Evolutionary conservation across 2,113 vertebrate genomes (phyloP), one percentile per base, ranked within the genome.

Genomic region (Scytalopus superciliaris): DNA sequence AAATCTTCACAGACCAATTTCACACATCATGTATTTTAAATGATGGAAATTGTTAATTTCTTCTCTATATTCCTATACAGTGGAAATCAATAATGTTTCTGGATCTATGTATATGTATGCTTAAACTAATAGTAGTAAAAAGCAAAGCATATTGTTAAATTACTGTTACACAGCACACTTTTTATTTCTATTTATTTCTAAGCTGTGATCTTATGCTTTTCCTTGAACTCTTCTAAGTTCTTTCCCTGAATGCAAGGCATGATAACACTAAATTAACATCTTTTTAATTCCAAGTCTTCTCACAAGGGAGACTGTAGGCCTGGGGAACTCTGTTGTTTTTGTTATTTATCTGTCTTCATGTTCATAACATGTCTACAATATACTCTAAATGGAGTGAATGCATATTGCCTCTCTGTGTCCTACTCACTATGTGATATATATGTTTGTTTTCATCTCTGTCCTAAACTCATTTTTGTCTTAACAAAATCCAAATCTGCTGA

Each of bases 131-230:
- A 60, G 19, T 12, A 75, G 14, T 52, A 45, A 74, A 92, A 84
- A 55, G 19, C 14, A 70, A 92, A 88, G 2, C 4, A n/a, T 42
- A 31, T 45, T 75, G 13, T 42, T 33, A 77, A 69, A 69, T 68
- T 0, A 45, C 55, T 55, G 33, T 49, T 57, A 57, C 47, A 57
- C 6, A 50, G 8, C 14, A 47, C 28, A 23, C 2, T 45, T 90
- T 83, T 74, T 49, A 77, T 77, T 96, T 80, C 39, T 74, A 92
- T n/a, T n/a, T n/a, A n/a, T n/a, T n/a, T n/a, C n/a, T n/a, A n/a
- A 67, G 12, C 3, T 73, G 49, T 33, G 37, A 3, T 79, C 35
- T 68, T 56, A 21, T 79, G 23, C 4, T 69, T 86, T 83, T 70
- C 19, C 31, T 64, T 72, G 18, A 68, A 76, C 10, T 56, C 57